phyloP scores from a whole-genome alignment of 2,797 vertebrate species.

The Channallabes apus region DNA sequence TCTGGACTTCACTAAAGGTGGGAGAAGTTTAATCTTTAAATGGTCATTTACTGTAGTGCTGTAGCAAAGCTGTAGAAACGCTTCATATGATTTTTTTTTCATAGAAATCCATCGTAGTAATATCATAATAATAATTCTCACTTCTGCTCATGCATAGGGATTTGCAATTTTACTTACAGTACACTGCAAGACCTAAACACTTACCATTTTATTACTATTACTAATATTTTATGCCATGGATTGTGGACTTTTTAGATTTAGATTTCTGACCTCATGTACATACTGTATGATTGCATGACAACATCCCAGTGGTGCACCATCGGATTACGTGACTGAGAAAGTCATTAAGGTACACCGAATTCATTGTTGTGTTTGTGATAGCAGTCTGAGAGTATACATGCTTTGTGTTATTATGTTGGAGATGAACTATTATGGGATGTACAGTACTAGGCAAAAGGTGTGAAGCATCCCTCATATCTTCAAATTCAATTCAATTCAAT shows the following conservation, averaged over 20 bases:
- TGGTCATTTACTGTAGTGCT: not conserved
- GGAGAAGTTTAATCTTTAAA: not conserved
- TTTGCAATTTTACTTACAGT: not conserved
- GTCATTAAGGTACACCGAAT: not conserved
- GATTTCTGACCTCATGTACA: not conserved
- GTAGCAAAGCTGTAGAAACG: slow-evolving; percentile 1
- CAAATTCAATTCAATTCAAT: too few species aligned
- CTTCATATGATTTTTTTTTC: not conserved
- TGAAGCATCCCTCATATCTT: too few species aligned
- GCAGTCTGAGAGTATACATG: not conserved
- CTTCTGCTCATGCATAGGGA: not conserved
- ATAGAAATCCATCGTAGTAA: not conserved
- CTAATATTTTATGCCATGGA: not conserved
- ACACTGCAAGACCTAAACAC: not conserved
- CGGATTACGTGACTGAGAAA: not conserved
- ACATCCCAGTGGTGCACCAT: too few species aligned
- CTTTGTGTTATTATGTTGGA: not conserved
- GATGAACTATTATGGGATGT: not conserved
- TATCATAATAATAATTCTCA: not conserved
- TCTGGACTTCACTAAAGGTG: slow-evolving; percentile 8
- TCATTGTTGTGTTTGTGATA: not conserved
- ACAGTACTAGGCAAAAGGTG: too few species aligned
- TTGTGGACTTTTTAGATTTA: not conserved
- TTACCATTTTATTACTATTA: not conserved
- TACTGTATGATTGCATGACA: not conserved